phyloP scores from a whole-genome alignment of 2,888 invertebrate genomes.

The Drosophila nr. perissopoda region DNA sequence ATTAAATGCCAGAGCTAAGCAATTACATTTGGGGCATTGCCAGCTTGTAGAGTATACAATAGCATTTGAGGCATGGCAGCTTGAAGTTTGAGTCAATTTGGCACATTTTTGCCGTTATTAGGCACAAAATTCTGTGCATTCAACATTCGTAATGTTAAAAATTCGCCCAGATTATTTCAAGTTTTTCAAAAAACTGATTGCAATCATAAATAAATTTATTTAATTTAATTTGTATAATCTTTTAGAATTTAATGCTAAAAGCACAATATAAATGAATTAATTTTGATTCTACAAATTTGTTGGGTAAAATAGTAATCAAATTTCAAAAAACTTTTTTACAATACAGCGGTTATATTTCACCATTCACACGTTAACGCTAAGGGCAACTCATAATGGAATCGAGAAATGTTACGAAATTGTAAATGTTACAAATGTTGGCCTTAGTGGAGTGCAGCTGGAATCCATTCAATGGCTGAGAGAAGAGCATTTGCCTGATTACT shows the following conservation, averaged over 20 bases:
- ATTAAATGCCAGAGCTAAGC: not conserved
- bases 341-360: not conserved
- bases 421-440: not conserved
- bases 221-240: not conserved
- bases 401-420: not conserved
- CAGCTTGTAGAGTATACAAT: not conserved
- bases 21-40: not conserved
- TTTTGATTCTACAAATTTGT: not conserved
- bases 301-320: not conserved
- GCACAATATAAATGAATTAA: not conserved
- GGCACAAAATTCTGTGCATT: too few relatives aligned
- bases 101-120: too few relatives aligned
- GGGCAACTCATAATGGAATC: not conserved
- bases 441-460: not conserved
- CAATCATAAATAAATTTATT: not conserved
- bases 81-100: not conserved
- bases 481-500: slow-evolving; percentile 17
- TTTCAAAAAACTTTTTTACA: not conserved
- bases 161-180: too few relatives aligned
- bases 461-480: not conserved
- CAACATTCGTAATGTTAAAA: too few relatives aligned
- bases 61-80: not conserved
- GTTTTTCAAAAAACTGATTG: too few relatives aligned
- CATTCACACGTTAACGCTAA: not conserved
- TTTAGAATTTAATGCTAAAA: not conserved